These are phyloP conservation scores for Anodontia alba DNA, from an alignment of 2,888 invertebrate genomes.

Conservation along the genomic window DNA sequence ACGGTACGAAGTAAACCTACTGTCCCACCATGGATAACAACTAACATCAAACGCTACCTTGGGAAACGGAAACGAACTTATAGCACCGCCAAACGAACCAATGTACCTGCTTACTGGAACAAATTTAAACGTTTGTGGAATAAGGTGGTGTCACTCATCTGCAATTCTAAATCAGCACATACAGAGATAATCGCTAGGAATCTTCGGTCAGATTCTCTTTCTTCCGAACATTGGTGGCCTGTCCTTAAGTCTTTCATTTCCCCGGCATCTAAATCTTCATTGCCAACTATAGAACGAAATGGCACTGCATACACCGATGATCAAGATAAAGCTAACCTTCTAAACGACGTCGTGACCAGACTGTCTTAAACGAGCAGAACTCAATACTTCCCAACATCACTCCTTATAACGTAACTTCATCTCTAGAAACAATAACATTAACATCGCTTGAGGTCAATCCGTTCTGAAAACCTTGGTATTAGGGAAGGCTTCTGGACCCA, in stretches of 20 bases:
- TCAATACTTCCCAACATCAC: neutral
- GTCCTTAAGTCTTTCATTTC: neutral
- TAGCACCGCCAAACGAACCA: slow-evolving; percentile 7
- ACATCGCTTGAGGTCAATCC: neutral
- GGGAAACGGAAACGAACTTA: slow-evolving; percentile 13
- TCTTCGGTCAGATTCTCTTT: neutral
- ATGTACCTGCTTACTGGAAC: neutral
- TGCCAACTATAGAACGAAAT: neutral
- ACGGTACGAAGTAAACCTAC: neutral
- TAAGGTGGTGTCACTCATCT: neutral
- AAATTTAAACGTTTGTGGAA: neutral
- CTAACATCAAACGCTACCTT: neutral
- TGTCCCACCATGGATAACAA: neutral
- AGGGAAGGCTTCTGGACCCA: slow-evolving; percentile 21
- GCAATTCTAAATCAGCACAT: slow-evolving; percentile 1
- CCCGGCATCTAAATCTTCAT: neutral
- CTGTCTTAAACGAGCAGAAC: neutral
- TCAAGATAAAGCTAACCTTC: neutral
- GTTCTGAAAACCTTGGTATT: too few species aligned
- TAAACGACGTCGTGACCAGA: neutral
- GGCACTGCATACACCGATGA: neutral
- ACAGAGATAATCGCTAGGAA: neutral
- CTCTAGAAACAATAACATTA: neutral
- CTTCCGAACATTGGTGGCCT: neutral
- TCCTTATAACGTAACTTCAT: neutral